Evolutionary conservation across 1,140 invertebrate species (phyloP).

Genomic region (Copidosoma floridanum): DNA sequence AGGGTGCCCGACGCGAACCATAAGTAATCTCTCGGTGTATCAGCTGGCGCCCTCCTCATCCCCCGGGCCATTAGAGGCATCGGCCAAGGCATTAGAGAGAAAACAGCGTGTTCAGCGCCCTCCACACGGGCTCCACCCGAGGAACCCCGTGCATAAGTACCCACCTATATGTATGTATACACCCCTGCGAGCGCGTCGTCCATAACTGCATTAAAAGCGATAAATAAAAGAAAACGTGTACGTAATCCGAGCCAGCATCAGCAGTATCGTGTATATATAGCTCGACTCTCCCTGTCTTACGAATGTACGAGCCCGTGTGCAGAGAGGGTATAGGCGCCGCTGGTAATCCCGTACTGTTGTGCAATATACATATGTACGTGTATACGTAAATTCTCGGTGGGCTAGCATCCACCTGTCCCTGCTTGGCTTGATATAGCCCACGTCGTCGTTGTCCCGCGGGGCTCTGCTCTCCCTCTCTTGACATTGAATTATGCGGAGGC

Average conservation of each 20-base stretch:
- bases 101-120: background rate
- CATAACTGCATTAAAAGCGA: conserved; percentile 26
- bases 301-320: conserved; percentile 32
- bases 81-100: conserved; percentile 2
- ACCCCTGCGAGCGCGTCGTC: conserved; percentile 26
- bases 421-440: conserved; percentile 37
- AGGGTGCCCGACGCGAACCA: background rate
- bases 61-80: background rate
- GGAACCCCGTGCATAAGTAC: conserved; percentile 18
- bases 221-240: conserved; percentile 38
- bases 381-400: background rate
- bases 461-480: conserved; percentile 22
- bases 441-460: too few species aligned
- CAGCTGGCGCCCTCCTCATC: conserved; percentile 4
- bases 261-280: too few species aligned
- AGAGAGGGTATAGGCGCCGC: too few species aligned
- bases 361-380: too few species aligned
- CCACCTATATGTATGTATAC: too few species aligned
- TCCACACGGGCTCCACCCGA: background rate
- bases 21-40: too few species aligned
- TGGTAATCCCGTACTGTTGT: too few species aligned
- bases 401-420: background rate
- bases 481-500: conserved; percentile 46
- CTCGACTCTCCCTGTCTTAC: conserved; percentile 31
- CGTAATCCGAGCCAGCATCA: conserved; percentile 23